Base-by-base conservation (phyloP, 2,888 invertebrate species). In the Pseudoips prasinana region DNA sequence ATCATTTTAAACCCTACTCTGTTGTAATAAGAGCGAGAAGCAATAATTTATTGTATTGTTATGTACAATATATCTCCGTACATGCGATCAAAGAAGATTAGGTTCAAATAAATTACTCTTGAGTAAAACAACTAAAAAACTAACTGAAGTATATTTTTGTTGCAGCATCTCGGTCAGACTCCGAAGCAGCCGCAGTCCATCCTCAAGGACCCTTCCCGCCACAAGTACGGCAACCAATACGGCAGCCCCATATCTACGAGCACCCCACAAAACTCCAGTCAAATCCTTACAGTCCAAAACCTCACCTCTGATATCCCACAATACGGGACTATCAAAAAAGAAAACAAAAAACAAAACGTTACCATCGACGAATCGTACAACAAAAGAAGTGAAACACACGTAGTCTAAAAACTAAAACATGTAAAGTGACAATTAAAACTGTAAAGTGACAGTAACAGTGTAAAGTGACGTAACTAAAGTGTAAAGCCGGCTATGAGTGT, bases 111-210 rank as follows among this genome's bases (percentile, higher is more conserved):
- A n/a, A n/a, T n/a, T n/a, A n/a, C n/a, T n/a, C n/a, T n/a, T n/a
- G n/a, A n/a, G n/a, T n/a, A n/a, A n/a, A n/a, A n/a, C n/a, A n/a
- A n/a, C n/a, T n/a, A n/a, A n/a, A n/a, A n/a, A n/a, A n/a, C n/a
- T n/a, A n/a, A n/a, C n/a, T n/a, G n/a, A n/a, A n/a, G n/a, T n/a
- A n/a, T n/a, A n/a, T 20, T 33, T 56, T 73, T 72, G 64, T 80
- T 81, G 0, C 82, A 89, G 84, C 89, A 89, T 47, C 67, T 79
- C 28, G 71, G 79, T 7, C 87, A 82, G 46, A 80, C 85, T 1
- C 80, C 80, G 25, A 91, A 91, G 58, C 91, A 91, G 43, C 92
- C 92, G 0, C 92, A 91, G 51, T 90, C 91, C 14, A 92, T 92
- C 46, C 80, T 92, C 3, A 92, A 92, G 61, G 92, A 92, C 69